Percentiles rank a stretch among this genome's conserved stretches.
These are phyloP conservation scores for Engraulis encrasicolus DNA, from an alignment of 2,113 vertebrate genomes.

Conservation along the genomic window DNA sequence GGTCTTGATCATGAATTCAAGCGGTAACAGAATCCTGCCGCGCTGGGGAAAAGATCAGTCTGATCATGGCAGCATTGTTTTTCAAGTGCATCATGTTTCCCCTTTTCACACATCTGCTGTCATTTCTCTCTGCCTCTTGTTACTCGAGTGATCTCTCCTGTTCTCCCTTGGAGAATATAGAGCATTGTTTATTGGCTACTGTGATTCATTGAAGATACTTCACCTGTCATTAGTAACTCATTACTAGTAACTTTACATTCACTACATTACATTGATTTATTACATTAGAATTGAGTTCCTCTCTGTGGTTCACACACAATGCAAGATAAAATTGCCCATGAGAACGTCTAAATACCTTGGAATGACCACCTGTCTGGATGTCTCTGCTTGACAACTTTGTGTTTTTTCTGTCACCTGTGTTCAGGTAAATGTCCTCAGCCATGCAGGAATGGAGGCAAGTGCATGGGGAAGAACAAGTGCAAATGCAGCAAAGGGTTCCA, in stretches of 20 bases:
- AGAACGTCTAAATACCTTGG: neutral
- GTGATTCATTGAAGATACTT: no score
- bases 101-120: slow-evolving; percentile 30
- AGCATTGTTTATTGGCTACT: neutral
- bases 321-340: neutral
- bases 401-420: slow-evolving; percentile 20
- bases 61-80: slow-evolving; percentile 24
- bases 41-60: slow-evolving; percentile 28
- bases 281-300: neutral
- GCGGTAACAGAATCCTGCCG: slow-evolving; percentile 29
- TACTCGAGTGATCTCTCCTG: neutral
- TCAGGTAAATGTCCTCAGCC: slow-evolving; percentile 85
- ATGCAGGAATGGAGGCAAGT: slow-evolving; percentile 88
- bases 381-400: neutral
- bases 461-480: slow-evolving; percentile 88
- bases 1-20: slow-evolving; percentile 45
- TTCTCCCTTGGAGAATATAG: neutral
- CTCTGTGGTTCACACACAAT: neutral
- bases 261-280: neutral
- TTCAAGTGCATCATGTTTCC: slow-evolving; percentile 42
- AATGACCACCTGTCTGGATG: neutral
- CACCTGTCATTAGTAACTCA: neutral
- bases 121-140: neutral
- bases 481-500: slow-evolving; percentile 90
- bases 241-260: no score